These are phyloP conservation scores for Parnassius glacialis DNA, from an alignment of 2,888 invertebrate genomes.

Conservation along the genomic window DNA sequence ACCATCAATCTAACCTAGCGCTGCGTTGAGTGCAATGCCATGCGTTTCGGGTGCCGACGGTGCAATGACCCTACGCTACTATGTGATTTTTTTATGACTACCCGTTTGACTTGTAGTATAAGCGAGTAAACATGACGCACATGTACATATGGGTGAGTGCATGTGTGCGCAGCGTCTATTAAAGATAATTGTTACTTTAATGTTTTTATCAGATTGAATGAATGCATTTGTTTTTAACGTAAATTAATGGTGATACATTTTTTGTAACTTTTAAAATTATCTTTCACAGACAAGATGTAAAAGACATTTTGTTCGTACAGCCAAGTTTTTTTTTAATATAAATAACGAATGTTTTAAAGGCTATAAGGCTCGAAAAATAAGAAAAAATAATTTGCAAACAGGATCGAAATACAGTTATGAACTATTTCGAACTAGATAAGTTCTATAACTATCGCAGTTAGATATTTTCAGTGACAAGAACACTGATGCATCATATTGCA, in stretches of 20 bases:
- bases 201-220: slow-evolving; percentile 18
- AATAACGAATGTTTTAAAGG: no score
- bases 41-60: slow-evolving; percentile 36
- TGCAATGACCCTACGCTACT: slow-evolving; percentile 32
- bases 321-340: background rate
- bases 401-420: no score
- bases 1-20: background rate
- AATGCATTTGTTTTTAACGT: slow-evolving; percentile 16
- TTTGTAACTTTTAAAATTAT: background rate
- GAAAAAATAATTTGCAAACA: no score
- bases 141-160: background rate
- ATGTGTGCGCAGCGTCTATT: slow-evolving; percentile 19
- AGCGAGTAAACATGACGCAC: background rate
- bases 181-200: slow-evolving; percentile 23
- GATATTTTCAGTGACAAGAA: no score
- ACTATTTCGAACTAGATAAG: no score
- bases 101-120: slow-evolving; percentile 21
- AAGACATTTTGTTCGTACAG: background rate
- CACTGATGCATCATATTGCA: no score
- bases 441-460: no score
- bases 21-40: slow-evolving; percentile 39
- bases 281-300: background rate
- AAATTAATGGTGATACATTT: background rate
- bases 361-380: no score
- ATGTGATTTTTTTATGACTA: slow-evolving; percentile 42